phyloP scores from a whole-genome alignment of 2,797 vertebrate genomes.

The Squalus acanthias region DNA sequence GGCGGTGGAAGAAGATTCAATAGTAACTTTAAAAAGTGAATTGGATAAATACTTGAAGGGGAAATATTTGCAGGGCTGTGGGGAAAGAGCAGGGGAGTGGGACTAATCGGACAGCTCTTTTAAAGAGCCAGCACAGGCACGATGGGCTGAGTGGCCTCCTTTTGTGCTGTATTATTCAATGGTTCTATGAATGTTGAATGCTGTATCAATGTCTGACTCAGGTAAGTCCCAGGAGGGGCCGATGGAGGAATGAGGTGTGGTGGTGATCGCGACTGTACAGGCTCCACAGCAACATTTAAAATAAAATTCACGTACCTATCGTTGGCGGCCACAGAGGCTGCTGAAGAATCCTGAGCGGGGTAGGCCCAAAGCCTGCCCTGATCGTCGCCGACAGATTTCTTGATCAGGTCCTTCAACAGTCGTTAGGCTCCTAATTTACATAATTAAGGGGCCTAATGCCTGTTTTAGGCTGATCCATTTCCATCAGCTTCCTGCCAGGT shows the following conservation, averaged over 20 bases:
- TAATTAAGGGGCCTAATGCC: too few species aligned
- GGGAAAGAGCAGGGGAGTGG: neutral
- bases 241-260: neutral
- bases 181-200: neutral
- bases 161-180: neutral
- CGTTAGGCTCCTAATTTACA: neutral
- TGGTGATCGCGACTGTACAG: neutral
- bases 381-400: too few species aligned
- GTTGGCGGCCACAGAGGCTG: neutral
- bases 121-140: neutral
- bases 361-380: neutral
- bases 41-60: neutral
- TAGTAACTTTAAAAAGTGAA: neutral
- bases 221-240: neutral
- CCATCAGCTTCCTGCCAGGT: too few species aligned
- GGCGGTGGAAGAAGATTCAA: neutral
- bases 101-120: too few species aligned
- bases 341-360: neutral
- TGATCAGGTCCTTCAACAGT: neutral
- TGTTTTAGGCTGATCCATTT: neutral
- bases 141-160: neutral
- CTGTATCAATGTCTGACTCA: neutral
- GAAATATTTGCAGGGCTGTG: neutral
- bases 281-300: neutral
- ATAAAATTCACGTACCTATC: neutral